A percentile compares a stretch with the other conserved stretches of the same genome.
Evolutionary conservation across 2,888 invertebrate species (phyloP).

Genomic region (Timandra comae): DNA sequence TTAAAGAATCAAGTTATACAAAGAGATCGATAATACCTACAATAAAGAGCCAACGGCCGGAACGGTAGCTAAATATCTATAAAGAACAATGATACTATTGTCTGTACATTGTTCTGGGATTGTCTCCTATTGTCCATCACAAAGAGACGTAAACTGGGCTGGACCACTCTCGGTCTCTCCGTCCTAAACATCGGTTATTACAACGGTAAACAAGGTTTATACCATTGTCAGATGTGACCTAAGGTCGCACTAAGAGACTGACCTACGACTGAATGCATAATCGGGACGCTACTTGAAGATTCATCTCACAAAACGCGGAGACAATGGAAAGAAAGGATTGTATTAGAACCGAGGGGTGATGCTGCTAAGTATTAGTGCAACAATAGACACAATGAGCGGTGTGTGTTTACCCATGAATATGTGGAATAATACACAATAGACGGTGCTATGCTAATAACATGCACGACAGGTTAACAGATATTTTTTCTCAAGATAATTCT

Average conservation of each 20-base stretch:
- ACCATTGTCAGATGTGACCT: conserved; percentile 60
- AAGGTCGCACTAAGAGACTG: conserved; percentile 52
- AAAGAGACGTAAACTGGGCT: conserved; percentile 17
- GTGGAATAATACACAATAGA: conserved; percentile 59
- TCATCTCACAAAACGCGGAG: conserved; percentile 44
- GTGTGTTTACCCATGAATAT: conserved; percentile 77
- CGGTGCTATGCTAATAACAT: conserved; percentile 63
- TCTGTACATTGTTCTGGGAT: conserved; percentile 48
- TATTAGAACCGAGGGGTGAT: conserved; percentile 63
- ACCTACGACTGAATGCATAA: conserved; percentile 64
- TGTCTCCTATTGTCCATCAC: conserved; percentile 35
- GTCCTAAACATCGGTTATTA: conserved; percentile 49
- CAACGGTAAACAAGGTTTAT: conserved; percentile 57
- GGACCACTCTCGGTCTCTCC: conserved; percentile 31
- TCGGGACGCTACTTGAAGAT: conserved; percentile 31
- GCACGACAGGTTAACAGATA: conserved; percentile 68
- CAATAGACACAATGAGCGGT: conserved; percentile 67
- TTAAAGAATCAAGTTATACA: conserved; percentile 46
- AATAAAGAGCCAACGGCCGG: conserved; percentile 60
- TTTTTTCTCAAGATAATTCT: conserved; percentile 69
- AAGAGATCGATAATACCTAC: conserved; percentile 66
- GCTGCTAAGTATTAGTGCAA: conserved; percentile 69
- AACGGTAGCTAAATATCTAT: conserved; percentile 67
- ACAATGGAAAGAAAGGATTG: conserved; percentile 57
- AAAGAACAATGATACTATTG: conserved; percentile 61